phyloP scores from a whole-genome alignment of 2,113 vertebrate genomes.

The Limnothrissa miodon region DNA sequence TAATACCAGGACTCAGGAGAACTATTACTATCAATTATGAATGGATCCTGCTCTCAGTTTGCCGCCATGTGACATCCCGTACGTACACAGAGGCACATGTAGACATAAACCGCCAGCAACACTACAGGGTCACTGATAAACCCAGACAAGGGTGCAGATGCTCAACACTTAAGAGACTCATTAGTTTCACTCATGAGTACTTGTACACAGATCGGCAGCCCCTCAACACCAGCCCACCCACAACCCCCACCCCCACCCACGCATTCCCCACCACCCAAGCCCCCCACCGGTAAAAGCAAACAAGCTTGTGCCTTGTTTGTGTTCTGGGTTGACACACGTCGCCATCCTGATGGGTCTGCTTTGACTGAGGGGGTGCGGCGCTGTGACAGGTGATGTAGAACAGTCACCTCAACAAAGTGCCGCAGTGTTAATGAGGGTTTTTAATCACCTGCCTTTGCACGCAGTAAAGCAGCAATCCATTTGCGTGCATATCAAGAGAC shows the following conservation, averaged over 20 bases:
- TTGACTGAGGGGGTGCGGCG: conserved; percentile 34
- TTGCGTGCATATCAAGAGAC: conserved; percentile 7
- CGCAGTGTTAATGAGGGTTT: conserved; percentile 47
- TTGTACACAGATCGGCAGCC: conserved; percentile 30
- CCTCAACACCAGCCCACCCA: background rate
- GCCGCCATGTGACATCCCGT: background rate
- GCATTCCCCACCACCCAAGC: background rate
- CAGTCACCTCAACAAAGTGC: conserved; percentile 44
- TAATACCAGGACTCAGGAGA: background rate
- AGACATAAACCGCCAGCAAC: background rate
- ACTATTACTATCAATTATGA: background rate
- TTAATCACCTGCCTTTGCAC: conserved; percentile 32
- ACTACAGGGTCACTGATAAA: background rate
- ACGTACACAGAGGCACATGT: background rate
- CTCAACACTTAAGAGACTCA: conserved; percentile 36
- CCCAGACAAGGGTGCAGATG: background rate
- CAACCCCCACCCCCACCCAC: background rate
- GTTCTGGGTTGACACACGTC: conserved; percentile 27
- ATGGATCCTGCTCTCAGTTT: background rate
- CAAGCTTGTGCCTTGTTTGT: background rate
- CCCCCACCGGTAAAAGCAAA: conserved; percentile 13
- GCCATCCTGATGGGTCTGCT: conserved; percentile 40
- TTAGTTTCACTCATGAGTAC: conserved; percentile 40
- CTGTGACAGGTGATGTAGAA: conserved; percentile 45
- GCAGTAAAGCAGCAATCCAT: conserved; percentile 6